A percentile compares a stretch with the other conserved stretches of the same genome.
Evolutionary conservation across 2,888 invertebrate genomes (phyloP).

Genomic region (Ganaspis brasiliensis): DNA sequence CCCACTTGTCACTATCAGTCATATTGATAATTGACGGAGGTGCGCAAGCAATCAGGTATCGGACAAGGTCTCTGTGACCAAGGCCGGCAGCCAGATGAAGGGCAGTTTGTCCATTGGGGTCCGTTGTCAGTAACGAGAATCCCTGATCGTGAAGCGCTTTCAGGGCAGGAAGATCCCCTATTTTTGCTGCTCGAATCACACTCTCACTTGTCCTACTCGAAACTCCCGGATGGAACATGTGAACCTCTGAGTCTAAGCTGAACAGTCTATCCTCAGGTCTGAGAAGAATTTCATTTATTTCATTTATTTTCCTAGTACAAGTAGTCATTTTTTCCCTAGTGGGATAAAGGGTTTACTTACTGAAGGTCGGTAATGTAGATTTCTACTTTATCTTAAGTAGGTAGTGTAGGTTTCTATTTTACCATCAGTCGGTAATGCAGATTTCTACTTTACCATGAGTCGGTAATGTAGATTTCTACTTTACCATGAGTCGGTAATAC

Average conservation of each 20-base stretch:
- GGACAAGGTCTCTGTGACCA: slow-evolving; percentile 94
- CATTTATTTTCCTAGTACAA: no score
- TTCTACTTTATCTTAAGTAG: no score
- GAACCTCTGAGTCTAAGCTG: slow-evolving; percentile 76
- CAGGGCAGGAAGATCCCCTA: slow-evolving; percentile 90
- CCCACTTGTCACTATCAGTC: slow-evolving; percentile 92
- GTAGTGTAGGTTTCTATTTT: no score
- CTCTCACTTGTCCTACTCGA: slow-evolving; percentile 92
- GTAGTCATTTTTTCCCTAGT: no score
- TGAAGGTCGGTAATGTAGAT: no score
- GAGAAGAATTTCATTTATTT: slow-evolving; percentile 54
- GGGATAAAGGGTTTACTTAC: no score
- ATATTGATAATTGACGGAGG: slow-evolving; percentile 92
- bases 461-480: no score
- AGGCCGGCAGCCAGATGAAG: slow-evolving; percentile 93
- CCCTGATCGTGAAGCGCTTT: slow-evolving; percentile 92
- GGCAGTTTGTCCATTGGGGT: slow-evolving; percentile 93
- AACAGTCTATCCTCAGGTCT: slow-evolving; percentile 78
- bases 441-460: no score
- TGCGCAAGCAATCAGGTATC: slow-evolving; percentile 92
- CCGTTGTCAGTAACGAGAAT: slow-evolving; percentile 91
- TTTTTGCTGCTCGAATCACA: slow-evolving; percentile 91
- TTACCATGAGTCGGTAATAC: no score
- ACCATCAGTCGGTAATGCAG: no score
- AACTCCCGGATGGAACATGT: slow-evolving; percentile 84